These are phyloP conservation scores for Malurus elegans DNA, from an alignment of 2,113 vertebrate genomes.

Conservation along the genomic window DNA sequence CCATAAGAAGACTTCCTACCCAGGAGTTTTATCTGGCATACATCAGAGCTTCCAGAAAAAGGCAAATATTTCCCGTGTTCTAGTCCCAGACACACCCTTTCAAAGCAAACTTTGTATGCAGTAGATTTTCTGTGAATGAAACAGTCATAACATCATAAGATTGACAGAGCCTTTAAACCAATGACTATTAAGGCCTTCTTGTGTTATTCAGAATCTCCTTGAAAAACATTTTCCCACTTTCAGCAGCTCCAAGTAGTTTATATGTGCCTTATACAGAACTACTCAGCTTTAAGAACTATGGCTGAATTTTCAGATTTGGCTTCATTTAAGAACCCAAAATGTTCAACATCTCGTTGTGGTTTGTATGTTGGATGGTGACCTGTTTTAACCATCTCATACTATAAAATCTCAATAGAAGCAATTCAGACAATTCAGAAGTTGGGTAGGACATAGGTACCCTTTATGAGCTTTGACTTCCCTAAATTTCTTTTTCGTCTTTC, in stretches of 20 bases:
- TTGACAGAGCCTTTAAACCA: not conserved
- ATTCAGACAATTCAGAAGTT: not conserved
- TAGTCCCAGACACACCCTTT: not conserved
- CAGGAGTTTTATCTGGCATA: not conserved
- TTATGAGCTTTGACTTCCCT: not conserved
- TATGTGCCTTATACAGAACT: not conserved
- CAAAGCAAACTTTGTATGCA: not conserved
- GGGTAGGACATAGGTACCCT: not conserved
- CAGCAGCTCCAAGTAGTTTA: not conserved
- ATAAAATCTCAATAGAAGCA: not conserved
- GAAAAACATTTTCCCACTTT: not conserved
- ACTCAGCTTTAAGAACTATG: not conserved
- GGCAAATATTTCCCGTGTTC: not conserved
- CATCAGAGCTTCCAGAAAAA: not conserved
- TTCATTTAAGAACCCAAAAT: not conserved
- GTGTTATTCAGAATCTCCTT: not conserved
- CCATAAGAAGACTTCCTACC: not conserved
- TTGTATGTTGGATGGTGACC: not conserved
- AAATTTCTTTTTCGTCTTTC: not conserved
- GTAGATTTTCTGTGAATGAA: not conserved
- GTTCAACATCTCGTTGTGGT: not conserved
- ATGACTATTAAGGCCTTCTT: not conserved
- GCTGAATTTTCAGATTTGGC: not conserved
- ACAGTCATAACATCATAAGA: not conserved
- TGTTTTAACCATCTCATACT: not conserved